These are phyloP conservation scores for Heliornis fulica DNA, from an alignment of 2,113 vertebrate genomes.

Conservation along the genomic window DNA sequence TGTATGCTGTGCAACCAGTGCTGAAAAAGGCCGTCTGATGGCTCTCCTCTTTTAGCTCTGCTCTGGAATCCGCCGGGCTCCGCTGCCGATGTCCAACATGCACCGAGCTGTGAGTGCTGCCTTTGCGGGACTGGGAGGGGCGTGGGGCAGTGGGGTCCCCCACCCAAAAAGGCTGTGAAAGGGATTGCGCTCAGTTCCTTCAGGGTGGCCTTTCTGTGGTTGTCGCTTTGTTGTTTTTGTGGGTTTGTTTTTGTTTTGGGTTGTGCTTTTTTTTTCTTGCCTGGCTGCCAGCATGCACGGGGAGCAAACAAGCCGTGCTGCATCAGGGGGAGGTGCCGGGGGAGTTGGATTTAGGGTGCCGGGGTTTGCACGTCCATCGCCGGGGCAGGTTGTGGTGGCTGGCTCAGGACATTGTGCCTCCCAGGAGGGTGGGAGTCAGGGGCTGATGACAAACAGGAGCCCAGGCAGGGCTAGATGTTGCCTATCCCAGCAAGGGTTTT, in stretches of 20 bases:
- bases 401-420: neutral
- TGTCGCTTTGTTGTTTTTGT: neutral
- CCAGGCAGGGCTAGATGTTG: neutral
- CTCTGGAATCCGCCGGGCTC: conserved; percentile 82
- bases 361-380: neutral
- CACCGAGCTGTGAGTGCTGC: conserved; percentile 89
- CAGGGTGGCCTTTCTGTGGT: neutral
- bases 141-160: conserved; percentile 43
- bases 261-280: neutral
- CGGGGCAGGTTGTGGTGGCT: neutral
- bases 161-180: neutral
- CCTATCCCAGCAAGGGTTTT: neutral
- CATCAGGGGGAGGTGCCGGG: neutral
- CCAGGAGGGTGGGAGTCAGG: neutral
- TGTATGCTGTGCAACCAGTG: conserved; percentile 84
- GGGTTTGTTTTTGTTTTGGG: too few relatives aligned
- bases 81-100: conserved; percentile 80
- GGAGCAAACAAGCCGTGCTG: neutral
- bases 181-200: neutral
- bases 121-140: conserved; percentile 49
- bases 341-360: neutral
- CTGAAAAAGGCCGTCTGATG: conserved; percentile 73
- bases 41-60: conserved; percentile 79
- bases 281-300: neutral
- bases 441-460: neutral